phyloP scores from a whole-genome alignment of 1,140 invertebrate genomes.

The Sycophaga agraensis region DNA sequence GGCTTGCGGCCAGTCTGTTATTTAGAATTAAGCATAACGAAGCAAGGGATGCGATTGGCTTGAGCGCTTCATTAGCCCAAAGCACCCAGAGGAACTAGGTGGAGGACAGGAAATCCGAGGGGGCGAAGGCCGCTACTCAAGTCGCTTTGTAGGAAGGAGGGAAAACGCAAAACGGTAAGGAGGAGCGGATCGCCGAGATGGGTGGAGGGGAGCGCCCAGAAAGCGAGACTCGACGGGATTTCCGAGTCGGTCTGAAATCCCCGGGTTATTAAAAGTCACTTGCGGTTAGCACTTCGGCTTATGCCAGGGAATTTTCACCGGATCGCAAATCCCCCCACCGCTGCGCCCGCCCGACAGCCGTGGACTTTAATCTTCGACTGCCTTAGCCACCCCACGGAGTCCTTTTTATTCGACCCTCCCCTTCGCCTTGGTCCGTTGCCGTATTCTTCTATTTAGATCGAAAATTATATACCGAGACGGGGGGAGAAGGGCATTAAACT shows the following conservation, averaged over 20 bases:
- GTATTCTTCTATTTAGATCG: neutral
- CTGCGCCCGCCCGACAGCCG: neutral
- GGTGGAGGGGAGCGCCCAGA: neutral
- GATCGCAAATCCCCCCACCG: conserved; percentile 16
- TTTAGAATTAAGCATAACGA: too few relatives aligned
- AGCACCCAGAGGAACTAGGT: too few relatives aligned
- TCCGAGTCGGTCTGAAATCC: conserved; percentile 27
- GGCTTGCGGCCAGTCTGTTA: too few relatives aligned
- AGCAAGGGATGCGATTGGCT: too few relatives aligned
- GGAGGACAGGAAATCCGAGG: too few relatives aligned
- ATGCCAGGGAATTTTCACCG: conserved; percentile 27
- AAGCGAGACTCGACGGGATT: conserved; percentile 17
- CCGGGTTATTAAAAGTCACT: conserved; percentile 32
- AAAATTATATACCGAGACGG: conserved; percentile 4
- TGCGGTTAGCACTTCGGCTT: conserved; percentile 30
- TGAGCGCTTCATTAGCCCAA: too few relatives aligned
- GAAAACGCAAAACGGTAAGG: conserved; percentile 3
- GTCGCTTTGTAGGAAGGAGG: neutral
- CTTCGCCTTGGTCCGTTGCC: too few relatives aligned
- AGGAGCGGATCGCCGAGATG: neutral
- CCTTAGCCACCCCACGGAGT: too few relatives aligned
- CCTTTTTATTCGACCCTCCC: too few relatives aligned
- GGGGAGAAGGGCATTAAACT: too few relatives aligned
- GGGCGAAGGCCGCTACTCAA: neutral
- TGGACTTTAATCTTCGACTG: conserved; percentile 25